Evolutionary conservation across 1,140 invertebrate species (phyloP).

Genomic region (Mylabris phalerata): DNA sequence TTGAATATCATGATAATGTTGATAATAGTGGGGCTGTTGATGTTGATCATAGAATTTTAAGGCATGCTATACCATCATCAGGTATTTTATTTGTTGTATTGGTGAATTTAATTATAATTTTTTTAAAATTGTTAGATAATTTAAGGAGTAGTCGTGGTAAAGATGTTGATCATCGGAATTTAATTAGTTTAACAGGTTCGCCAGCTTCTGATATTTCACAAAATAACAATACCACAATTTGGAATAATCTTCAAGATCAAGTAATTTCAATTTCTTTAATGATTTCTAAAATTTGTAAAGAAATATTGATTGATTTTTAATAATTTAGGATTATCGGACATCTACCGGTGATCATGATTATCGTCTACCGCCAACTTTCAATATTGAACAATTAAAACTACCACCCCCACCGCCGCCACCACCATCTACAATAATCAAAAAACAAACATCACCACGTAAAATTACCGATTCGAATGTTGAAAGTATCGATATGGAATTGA

Average conservation of each 20-base stretch:
- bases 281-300: neutral
- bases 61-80: constrained; percentile 16
- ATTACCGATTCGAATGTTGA: constrained; percentile 51
- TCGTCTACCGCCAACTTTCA: constrained; percentile 25
- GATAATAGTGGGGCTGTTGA: constrained; percentile 42
- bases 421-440: constrained; percentile 33
- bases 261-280: neutral
- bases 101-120: constrained; percentile 14
- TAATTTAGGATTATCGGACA: constrained; percentile 25
- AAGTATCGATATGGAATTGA: constrained; percentile 66
- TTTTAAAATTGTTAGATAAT: neutral
- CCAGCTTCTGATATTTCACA: constrained; percentile 38
- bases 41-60: constrained; percentile 50
- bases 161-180: constrained; percentile 75
- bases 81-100: no score
- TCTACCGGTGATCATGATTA: constrained; percentile 33
- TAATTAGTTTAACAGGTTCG: constrained; percentile 75
- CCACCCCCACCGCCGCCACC: constrained; percentile 37
- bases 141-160: constrained; percentile 21
- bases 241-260: constrained; percentile 16
- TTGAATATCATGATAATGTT: constrained; percentile 51
- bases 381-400: constrained; percentile 29
- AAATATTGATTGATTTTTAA: neutral
- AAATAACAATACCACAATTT: neutral
- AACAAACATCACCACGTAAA: constrained; percentile 41